A percentile compares a stretch with the other conserved stretches of the same genome.
These are phyloP conservation scores for Semaprochilodus insignis DNA, from an alignment of 2,797 vertebrate genomes.

Conservation along the genomic window DNA sequence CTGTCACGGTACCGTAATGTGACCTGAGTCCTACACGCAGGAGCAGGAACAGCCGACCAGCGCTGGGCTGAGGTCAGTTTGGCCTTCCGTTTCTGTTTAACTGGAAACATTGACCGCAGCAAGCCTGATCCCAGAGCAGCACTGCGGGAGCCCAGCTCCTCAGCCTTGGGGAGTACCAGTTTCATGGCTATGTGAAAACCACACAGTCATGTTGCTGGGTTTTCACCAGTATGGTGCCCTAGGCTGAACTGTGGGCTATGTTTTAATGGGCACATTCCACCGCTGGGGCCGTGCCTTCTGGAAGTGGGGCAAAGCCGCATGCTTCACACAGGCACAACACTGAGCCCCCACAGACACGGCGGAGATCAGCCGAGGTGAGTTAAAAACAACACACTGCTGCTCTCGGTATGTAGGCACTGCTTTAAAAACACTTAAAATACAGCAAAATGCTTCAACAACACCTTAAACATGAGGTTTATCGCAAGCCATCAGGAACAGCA, in stretches of 20 bases:
- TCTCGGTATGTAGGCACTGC: background rate
- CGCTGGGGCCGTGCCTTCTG: slow-evolving; percentile 22
- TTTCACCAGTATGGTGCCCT: slow-evolving; percentile 58
- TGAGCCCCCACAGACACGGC: background rate
- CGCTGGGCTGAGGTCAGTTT: slow-evolving; percentile 19
- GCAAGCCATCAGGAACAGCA: too few species aligned
- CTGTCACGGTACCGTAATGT: background rate
- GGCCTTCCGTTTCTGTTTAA: slow-evolving; percentile 15
- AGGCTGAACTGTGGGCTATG: slow-evolving; percentile 59
- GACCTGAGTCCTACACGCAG: background rate
- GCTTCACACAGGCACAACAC: slow-evolving; percentile 13
- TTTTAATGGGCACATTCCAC: slow-evolving; percentile 57
- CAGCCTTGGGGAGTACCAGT: slow-evolving; percentile 35
- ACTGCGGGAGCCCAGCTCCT: background rate
- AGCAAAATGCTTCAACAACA: background rate
- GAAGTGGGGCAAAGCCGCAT: slow-evolving; percentile 25
- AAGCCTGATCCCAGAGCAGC: slow-evolving; percentile 28
- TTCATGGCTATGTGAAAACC: slow-evolving; percentile 22
- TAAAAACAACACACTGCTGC: background rate
- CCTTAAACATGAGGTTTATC: background rate
- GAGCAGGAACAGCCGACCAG: background rate
- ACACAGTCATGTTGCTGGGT: slow-evolving; percentile 43
- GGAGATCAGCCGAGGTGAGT: slow-evolving; percentile 41
- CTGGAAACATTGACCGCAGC: background rate
- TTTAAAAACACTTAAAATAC: slow-evolving; percentile 14